Evolutionary conservation across 1,140 invertebrate species (phyloP).

Genomic region (Epicauta chinensis): DNA sequence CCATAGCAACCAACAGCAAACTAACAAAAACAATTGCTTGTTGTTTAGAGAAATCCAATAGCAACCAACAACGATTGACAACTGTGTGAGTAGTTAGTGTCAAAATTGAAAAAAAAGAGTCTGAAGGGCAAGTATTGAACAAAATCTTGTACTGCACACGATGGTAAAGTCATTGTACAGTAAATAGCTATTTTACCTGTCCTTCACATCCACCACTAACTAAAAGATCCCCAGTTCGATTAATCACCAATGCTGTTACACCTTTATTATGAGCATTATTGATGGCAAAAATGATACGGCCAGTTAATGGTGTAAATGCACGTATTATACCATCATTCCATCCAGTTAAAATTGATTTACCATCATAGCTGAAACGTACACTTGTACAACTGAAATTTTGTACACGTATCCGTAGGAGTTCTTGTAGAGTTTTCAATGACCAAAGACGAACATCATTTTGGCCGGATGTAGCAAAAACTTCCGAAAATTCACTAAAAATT

Average conservation of each 20-base stretch:
- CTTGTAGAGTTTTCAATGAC: constrained; percentile 65
- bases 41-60: too few relatives aligned
- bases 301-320: constrained; percentile 75
- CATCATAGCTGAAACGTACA: constrained; percentile 70
- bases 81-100: too few relatives aligned
- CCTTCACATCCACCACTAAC: constrained; percentile 85
- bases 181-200: too few relatives aligned
- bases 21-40: too few relatives aligned
- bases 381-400: constrained; percentile 79
- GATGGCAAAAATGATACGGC: constrained; percentile 71
- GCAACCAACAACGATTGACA: too few relatives aligned
- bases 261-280: constrained; percentile 82
- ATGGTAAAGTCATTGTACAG: too few relatives aligned
- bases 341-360: constrained; percentile 64
- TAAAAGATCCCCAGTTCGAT: constrained; percentile 62
- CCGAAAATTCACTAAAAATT: constrained; percentile 57
- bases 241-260: constrained; percentile 69
- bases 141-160: too few relatives aligned
- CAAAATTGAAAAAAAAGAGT: too few relatives aligned
- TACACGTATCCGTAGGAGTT: constrained; percentile 75
- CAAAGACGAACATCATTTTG: constrained; percentile 80
- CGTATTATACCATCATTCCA: constrained; percentile 89
- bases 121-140: too few relatives aligned
- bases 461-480: constrained; percentile 81
- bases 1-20: too few relatives aligned